A percentile compares a stretch with the other conserved stretches of the same genome.
Evolutionary conservation across 2,888 invertebrate genomes (phyloP).

Genomic region (Lycocerus yunnanus): DNA sequence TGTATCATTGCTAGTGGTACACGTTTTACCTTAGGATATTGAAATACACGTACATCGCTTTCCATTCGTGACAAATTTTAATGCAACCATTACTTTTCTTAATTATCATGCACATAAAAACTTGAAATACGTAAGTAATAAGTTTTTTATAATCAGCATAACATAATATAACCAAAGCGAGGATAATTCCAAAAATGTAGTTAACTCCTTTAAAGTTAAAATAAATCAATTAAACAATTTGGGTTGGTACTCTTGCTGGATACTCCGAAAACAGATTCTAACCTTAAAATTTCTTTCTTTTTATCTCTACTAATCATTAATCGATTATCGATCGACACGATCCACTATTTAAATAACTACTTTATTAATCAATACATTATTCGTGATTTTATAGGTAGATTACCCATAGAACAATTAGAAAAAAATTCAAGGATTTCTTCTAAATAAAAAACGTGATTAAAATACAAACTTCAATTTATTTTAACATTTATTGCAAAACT

Average conservation of each 20-base stretch:
- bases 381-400: too few species aligned
- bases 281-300: too few species aligned
- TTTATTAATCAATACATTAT: too few species aligned
- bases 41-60: slow-evolving; percentile 12
- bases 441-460: too few species aligned
- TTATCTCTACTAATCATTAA: too few species aligned
- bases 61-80: slow-evolving; percentile 2
- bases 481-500: too few species aligned
- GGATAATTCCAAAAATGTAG: not conserved
- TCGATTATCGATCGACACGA: too few species aligned
- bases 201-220: not conserved
- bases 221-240: not conserved
- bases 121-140: not conserved
- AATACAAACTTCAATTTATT: too few species aligned
- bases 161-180: not conserved
- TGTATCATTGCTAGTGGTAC: slow-evolving; percentile 20
- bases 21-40: slow-evolving; percentile 29
- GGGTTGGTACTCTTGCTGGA: not conserved
- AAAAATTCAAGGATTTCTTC: too few species aligned
- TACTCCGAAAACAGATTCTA: not conserved
- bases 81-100: not conserved
- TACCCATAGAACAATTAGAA: too few species aligned
- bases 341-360: too few species aligned
- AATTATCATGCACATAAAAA: not conserved
- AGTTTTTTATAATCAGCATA: not conserved